These are phyloP conservation scores for Intellagama lesueurii DNA, from an alignment of 2,797 vertebrate species.

Conservation along the genomic window DNA sequence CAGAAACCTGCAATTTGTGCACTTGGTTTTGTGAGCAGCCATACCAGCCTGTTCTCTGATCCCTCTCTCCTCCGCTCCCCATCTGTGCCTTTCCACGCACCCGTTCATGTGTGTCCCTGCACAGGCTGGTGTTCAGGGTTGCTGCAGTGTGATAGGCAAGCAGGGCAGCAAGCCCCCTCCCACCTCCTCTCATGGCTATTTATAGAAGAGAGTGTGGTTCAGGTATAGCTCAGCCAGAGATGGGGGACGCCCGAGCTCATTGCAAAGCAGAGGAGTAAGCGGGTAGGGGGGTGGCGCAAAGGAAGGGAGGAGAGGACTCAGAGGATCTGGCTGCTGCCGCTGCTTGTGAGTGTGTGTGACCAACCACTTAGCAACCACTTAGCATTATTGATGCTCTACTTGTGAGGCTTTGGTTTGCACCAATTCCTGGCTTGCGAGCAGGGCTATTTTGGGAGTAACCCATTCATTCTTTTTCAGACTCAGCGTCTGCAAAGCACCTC, in stretches of 20 bases:
- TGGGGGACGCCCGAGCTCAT: not conserved
- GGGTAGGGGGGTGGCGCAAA: not conserved
- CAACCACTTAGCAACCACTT: constrained; percentile 40
- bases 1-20: no score
- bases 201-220: constrained; percentile 58
- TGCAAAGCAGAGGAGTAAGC: not conserved
- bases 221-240: constrained; percentile 20
- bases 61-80: not conserved
- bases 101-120: constrained; percentile 2
- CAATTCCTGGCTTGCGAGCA: not conserved
- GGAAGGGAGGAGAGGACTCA: not conserved
- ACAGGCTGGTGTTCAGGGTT: constrained; percentile 11
- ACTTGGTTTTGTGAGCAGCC: not conserved
- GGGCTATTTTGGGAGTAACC: constrained; percentile 29
- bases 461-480: constrained; percentile 12
- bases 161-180: constrained; percentile 4
- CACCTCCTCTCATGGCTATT: constrained; percentile 41
- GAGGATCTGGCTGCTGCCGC: constrained; percentile 9
- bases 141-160: constrained; percentile 13
- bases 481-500: not conserved
- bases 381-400: constrained; percentile 53
- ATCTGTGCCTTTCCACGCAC: not conserved
- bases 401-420: constrained; percentile 25
- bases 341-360: constrained; percentile 3
- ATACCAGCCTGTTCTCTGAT: not conserved